Percentiles rank a stretch among this genome's conserved stretches.
Evolutionary conservation across 2,797 vertebrate genomes (phyloP).

Genomic region (Crenichthys baileyi): DNA sequence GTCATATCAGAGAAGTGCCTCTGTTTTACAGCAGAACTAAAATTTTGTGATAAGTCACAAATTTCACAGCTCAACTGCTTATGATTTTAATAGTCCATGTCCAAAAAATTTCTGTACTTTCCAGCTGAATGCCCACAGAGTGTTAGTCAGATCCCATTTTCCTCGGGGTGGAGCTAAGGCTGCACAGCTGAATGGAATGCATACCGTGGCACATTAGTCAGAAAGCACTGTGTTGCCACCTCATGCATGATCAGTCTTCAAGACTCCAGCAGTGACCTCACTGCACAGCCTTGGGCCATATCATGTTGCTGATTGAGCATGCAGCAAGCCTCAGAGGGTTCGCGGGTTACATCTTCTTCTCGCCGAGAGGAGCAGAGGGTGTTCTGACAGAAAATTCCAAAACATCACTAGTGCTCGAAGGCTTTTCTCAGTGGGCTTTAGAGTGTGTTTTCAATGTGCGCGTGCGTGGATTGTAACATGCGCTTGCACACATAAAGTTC

Average conservation of each 20-base stretch:
- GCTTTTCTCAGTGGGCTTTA: slow-evolving; percentile 60
- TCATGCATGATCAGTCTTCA: slow-evolving; percentile 65
- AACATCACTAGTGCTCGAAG: slow-evolving; percentile 57
- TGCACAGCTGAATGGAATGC: slow-evolving; percentile 36
- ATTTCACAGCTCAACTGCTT: slow-evolving; percentile 25
- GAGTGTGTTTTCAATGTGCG: slow-evolving; percentile 17
- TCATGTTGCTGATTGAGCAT: slow-evolving; percentile 72
- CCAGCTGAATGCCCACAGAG: slow-evolving; percentile 13
- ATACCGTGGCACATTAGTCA: slow-evolving; percentile 41
- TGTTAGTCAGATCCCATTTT: slow-evolving; percentile 30
- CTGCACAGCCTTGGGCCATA: slow-evolving; percentile 65
- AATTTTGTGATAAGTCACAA: slow-evolving; percentile 20
- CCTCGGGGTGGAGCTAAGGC: slow-evolving; percentile 41
- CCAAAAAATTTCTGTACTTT: slow-evolving; percentile 24
- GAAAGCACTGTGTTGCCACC: slow-evolving; percentile 54
- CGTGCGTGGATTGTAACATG: slow-evolving; percentile 31
- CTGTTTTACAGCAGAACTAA: slow-evolving; percentile 6
- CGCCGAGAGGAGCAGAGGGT: slow-evolving; percentile 49
- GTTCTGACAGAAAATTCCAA: slow-evolving; percentile 61
- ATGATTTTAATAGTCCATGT: slow-evolving; percentile 18
- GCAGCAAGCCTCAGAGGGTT: slow-evolving; percentile 65
- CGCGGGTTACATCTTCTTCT: slow-evolving; percentile 67
- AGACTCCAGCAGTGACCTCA: slow-evolving; percentile 70
- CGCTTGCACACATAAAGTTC: slow-evolving; percentile 41
- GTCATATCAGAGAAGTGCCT: slow-evolving; percentile 37